Evolutionary conservation across 2,113 vertebrate species (phyloP), one percentile per base, ranked within the genome.

Genomic region (Colius striatus): DNA sequence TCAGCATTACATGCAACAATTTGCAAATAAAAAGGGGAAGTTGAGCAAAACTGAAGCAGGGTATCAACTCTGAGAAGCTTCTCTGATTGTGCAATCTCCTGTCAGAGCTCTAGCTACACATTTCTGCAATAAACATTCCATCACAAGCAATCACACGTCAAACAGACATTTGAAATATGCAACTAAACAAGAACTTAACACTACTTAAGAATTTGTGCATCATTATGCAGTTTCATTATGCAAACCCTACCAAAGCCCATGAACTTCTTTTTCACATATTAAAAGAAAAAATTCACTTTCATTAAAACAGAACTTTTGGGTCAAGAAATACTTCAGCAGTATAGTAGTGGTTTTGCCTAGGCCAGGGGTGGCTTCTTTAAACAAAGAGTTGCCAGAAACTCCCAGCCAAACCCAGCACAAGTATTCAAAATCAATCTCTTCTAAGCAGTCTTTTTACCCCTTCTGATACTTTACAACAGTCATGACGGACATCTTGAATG

Each of bases 91-190:
- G 91, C 98, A 98, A 98, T 90, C 98, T 98, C 98, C 97, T 97
- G 97, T 79, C 98, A 97, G 41, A 97, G 96, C 90, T 97, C 91
- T 92, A 93, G 85, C 97, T 97, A 94, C 92, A 96, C 95, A 41
- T 41, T 95, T 98, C 98, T 98, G 95, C 98, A 74, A 77, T 38
- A 86, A 96, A 95, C 97, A 98, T 98, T 98, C 98, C 98, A 96
- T 78, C 97, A 97, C 98, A 98, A 98, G 98, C 98, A 98, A 95
- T 97, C 97, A 98, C 98, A 98, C n/a, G 96, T 98, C 98, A 98
- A 97, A 96, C 21, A 98, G 98, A 98, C 97, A 99, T 98, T 98
- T 98, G 97, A 98, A 98, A 98, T 98, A 98, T 98, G 98, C 95
- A 96, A 98, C 98, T 97, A 96, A 98, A 98, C 98, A 97, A 98